Conservation (phyloP, 1,140 invertebrate genomes). For the Pseudomyrmex dendroicus region DNA sequence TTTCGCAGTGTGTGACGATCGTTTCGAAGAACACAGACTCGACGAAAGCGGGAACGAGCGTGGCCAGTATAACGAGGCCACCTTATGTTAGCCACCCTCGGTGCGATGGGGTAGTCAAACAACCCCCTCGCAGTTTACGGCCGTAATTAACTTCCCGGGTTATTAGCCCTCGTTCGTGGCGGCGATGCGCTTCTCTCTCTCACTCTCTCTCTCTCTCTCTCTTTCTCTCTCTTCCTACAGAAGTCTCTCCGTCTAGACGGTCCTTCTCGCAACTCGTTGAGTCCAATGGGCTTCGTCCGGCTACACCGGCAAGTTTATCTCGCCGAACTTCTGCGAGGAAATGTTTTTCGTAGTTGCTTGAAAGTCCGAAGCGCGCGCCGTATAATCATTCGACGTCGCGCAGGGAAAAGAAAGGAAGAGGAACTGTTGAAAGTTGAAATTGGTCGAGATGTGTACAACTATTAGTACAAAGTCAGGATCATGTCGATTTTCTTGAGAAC, state of each 20-base stretch:
- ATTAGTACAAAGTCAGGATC: neutral
- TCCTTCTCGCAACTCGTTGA: constrained; percentile 37
- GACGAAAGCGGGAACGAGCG: constrained; percentile 25
- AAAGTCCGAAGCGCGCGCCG: constrained; percentile 25
- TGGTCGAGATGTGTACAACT: neutral
- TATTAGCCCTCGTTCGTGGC: constrained; percentile 74
- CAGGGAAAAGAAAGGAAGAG: neutral
- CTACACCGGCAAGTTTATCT: constrained; percentile 35
- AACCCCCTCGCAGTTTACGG: constrained; percentile 71
- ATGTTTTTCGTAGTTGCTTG: constrained; percentile 51
- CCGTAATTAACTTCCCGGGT: constrained; percentile 76
- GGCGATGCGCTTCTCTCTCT: neutral
- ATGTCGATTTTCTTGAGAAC: neutral
- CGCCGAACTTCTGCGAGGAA: constrained; percentile 25
- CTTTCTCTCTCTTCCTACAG: constrained; percentile 2
- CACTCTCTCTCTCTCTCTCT: neutral
- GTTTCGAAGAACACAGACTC: constrained; percentile 57
- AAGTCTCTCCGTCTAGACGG: constrained; percentile 36
- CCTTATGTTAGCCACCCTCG: constrained; percentile 72
- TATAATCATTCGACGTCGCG: constrained; percentile 27
- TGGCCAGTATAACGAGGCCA: constrained; percentile 63
- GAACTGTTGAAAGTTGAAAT: constrained; percentile 18
- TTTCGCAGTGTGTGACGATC: constrained; percentile 60
- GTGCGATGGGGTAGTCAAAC: constrained; percentile 69
- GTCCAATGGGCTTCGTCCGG: neutral